Evolutionary conservation across 2,113 vertebrate genomes (phyloP).

Genomic region (Coryphaenoides rupestris): DNA sequence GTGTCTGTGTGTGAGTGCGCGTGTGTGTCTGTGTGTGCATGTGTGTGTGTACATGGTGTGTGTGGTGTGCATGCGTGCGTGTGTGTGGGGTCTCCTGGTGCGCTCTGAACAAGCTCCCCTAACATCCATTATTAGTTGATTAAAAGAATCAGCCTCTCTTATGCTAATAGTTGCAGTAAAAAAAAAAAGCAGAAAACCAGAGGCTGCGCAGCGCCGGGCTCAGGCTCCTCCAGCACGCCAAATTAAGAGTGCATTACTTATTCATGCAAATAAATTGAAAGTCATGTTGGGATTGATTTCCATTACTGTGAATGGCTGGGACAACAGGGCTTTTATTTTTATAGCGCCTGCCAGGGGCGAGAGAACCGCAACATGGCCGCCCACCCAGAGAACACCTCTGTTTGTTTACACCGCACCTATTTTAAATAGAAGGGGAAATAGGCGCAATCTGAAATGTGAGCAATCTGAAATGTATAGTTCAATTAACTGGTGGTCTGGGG

Average conservation of each 20-base stretch:
- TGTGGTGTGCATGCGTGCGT: slow-evolving; percentile 15
- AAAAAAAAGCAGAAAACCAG: slow-evolving; percentile 40
- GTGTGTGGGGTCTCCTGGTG: slow-evolving; percentile 57
- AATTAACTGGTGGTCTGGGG: no score
- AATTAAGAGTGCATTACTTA: slow-evolving; percentile 70
- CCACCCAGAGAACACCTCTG: slow-evolving; percentile 34
- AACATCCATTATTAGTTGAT: slow-evolving; percentile 72
- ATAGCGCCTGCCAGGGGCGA: background rate
- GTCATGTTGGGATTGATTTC: slow-evolving; percentile 72
- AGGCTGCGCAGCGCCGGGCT: slow-evolving; percentile 32
- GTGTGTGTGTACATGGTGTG: slow-evolving; percentile 5
- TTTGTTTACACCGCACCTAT: background rate
- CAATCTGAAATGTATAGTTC: no score
- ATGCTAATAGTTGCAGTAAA: slow-evolving; percentile 63
- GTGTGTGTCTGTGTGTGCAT: background rate
- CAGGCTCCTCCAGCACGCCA: slow-evolving; percentile 50
- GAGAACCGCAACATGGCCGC: no score
- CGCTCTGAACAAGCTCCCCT: slow-evolving; percentile 63
- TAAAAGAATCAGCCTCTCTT: slow-evolving; percentile 69
- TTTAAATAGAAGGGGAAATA: no score
- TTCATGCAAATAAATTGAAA: slow-evolving; percentile 74
- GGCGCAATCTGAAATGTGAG: no score
- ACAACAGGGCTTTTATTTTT: slow-evolving; percentile 37
- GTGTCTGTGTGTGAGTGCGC: background rate
- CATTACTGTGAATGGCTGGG: slow-evolving; percentile 63